These are phyloP conservation scores for Epinephelus lanceolatus DNA, from an alignment of 2,113 vertebrate species.

Conservation along the genomic window DNA sequence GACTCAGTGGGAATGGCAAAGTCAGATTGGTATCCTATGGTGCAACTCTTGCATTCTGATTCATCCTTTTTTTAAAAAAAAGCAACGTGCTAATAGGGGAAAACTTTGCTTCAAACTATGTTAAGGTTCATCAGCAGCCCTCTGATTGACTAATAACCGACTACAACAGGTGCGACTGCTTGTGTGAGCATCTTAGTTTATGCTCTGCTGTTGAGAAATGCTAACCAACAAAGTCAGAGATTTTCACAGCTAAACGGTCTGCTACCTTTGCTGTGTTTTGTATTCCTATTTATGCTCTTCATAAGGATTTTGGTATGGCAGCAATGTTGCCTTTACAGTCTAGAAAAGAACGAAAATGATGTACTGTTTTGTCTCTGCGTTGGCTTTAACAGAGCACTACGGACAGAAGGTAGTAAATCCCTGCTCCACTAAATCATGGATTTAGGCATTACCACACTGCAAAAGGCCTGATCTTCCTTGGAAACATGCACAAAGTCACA, in stretches of 20 bases:
- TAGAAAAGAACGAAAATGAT: neutral
- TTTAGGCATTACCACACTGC: constrained; percentile 76
- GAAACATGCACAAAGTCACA: constrained; percentile 12
- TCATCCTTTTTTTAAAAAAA: too few relatives aligned
- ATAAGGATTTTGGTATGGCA: neutral
- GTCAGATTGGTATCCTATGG: neutral
- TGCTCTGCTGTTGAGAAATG: neutral
- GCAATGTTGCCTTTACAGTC: neutral
- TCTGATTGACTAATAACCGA: neutral
- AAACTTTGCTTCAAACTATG: neutral
- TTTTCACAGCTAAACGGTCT: neutral
- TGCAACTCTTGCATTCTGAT: neutral
- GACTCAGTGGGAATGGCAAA: neutral
- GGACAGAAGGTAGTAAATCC: constrained; percentile 70
- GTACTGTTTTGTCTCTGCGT: neutral
- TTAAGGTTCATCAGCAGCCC: neutral
- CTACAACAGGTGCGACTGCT: neutral
- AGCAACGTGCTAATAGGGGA: neutral
- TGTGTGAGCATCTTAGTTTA: neutral
- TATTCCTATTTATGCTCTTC: neutral
- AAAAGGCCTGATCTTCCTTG: constrained; percentile 22
- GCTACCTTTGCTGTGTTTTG: neutral
- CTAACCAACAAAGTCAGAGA: neutral
- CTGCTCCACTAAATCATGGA: constrained; percentile 73
- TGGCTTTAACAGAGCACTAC: constrained; percentile 10